Conservation (phyloP, 2,888 invertebrate genomes). For the Podotricha telesiphe region DNA sequence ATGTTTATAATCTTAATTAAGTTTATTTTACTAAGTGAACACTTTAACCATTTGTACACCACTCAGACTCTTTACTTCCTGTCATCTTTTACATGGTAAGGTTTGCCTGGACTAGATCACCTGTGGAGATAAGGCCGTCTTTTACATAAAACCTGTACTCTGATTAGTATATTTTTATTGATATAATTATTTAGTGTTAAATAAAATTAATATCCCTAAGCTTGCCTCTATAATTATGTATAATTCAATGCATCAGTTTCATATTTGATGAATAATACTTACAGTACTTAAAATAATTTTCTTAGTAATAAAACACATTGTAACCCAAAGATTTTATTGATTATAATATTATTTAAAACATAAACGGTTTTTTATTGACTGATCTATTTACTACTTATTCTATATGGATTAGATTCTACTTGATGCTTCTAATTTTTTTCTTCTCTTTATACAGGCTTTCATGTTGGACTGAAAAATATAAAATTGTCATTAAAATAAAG, state of each 20-base stretch:
- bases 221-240: neutral
- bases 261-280: constrained; percentile 34
- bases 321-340: constrained; percentile 76
- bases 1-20: too few relatives aligned
- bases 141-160: too few relatives aligned
- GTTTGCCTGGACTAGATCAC: too few relatives aligned
- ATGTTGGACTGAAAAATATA: constrained; percentile 85
- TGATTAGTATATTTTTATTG: too few relatives aligned
- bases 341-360: constrained; percentile 67
- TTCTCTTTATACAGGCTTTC: constrained; percentile 84
- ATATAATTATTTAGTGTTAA: too few relatives aligned
- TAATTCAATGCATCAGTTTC: constrained; percentile 14
- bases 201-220: too few relatives aligned
- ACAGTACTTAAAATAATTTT: constrained; percentile 50
- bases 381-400: constrained; percentile 45
- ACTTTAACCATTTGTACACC: too few relatives aligned
- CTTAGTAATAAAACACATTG: constrained; percentile 62
- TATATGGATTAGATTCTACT: constrained; percentile 50
- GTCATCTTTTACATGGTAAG: too few relatives aligned
- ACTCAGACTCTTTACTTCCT: too few relatives aligned
- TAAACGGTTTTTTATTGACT: constrained; percentile 54
- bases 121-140: too few relatives aligned
- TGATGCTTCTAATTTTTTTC: constrained; percentile 89
- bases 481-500: constrained; percentile 16
- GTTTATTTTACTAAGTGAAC: too few relatives aligned